Evolutionary conservation across 1,140 invertebrate species (phyloP).

Genomic region (Bombyx mandarina): DNA sequence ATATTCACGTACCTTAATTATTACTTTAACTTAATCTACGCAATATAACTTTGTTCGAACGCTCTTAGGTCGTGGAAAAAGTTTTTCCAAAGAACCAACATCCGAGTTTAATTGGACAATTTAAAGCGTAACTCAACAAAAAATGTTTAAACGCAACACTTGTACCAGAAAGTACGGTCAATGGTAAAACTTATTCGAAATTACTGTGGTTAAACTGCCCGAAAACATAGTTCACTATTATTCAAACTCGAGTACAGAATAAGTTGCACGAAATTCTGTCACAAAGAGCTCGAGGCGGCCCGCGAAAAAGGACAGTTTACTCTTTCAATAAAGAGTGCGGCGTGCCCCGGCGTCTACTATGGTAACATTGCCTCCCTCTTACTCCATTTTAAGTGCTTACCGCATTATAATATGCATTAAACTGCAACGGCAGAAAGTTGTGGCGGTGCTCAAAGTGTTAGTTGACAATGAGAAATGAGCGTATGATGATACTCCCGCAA

Average conservation of each 20-base stretch:
- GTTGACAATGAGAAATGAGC: constrained; percentile 64
- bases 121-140: constrained; percentile 27
- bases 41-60: constrained; percentile 43
- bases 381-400: constrained; percentile 56
- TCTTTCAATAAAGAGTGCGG: constrained; percentile 62
- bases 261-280: constrained; percentile 53
- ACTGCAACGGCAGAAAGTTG: constrained; percentile 55
- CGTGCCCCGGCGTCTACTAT: constrained; percentile 34
- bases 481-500: constrained; percentile 53
- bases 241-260: constrained; percentile 50
- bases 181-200: neutral
- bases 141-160: constrained; percentile 22
- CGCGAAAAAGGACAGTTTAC: constrained; percentile 66
- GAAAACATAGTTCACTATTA: constrained; percentile 51
- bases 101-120: constrained; percentile 24
- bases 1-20: constrained; percentile 57
- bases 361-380: constrained; percentile 47
- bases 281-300: constrained; percentile 53
- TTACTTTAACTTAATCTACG: constrained; percentile 57
- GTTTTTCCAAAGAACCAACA: constrained; percentile 19
- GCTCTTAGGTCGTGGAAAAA: constrained; percentile 26
- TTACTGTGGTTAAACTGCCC: constrained; percentile 10
- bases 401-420: constrained; percentile 66
- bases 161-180: constrained; percentile 21
- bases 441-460: constrained; percentile 44